A percentile compares a stretch with the other conserved stretches of the same genome.
Evolutionary conservation across 2,113 vertebrate species (phyloP).

Genomic region (Steatornis caripensis): DNA sequence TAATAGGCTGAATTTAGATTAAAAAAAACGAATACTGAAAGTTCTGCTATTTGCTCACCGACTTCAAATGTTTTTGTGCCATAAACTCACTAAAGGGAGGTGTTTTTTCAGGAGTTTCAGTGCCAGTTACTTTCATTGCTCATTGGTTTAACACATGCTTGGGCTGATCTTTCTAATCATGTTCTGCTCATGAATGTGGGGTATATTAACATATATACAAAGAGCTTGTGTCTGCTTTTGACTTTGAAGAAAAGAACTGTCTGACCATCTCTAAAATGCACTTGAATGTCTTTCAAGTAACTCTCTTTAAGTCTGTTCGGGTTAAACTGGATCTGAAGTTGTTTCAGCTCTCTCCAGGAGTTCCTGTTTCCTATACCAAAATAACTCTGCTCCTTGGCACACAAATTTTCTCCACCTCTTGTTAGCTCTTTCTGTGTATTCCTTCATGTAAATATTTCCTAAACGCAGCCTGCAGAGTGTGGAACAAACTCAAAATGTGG

Average conservation of each 20-base stretch:
- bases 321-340: neutral
- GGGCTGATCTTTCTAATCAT: neutral
- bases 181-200: neutral
- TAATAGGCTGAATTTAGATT: neutral
- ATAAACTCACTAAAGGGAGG: neutral
- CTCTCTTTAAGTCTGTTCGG: neutral
- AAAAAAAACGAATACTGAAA: neutral
- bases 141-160: neutral
- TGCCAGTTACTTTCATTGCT: neutral
- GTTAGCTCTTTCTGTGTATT: conserved; percentile 13
- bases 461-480: accelerated
- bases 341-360: neutral
- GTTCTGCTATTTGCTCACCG: neutral
- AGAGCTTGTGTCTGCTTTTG: neutral
- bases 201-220: neutral
- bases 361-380: conserved; percentile 15
- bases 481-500: neutral
- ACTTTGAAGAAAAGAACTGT: neutral
- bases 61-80: neutral
- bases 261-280: neutral
- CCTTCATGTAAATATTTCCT: conserved; percentile 44
- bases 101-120: neutral
- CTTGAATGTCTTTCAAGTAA: neutral
- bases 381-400: neutral
- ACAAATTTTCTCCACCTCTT: neutral